These are phyloP conservation scores for Drosophila stalkeri DNA, from an alignment of 2,888 invertebrate genomes.

Conservation along the genomic window DNA sequence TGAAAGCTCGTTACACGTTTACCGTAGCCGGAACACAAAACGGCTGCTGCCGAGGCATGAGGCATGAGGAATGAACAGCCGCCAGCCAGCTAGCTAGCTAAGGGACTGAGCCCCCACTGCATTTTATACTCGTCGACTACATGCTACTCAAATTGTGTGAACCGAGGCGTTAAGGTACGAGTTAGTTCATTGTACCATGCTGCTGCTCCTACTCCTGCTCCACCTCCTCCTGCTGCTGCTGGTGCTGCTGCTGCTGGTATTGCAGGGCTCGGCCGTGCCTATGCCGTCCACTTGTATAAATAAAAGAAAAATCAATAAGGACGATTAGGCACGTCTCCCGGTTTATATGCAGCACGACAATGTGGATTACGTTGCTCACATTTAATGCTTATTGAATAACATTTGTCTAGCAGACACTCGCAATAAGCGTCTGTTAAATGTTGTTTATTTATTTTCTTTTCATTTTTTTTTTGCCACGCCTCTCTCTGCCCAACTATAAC, in stretches of 20 bases:
- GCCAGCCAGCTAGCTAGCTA: too few relatives aligned
- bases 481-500: slow-evolving; percentile 31
- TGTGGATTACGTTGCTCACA: slow-evolving; percentile 21
- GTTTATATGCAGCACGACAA: slow-evolving; percentile 65
- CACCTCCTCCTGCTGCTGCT: slow-evolving; percentile 28
- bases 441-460: slow-evolving; percentile 11
- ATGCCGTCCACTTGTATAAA: slow-evolving; percentile 62
- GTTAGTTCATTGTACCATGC: slow-evolving; percentile 79
- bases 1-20: slow-evolving; percentile 76
- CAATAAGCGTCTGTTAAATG: slow-evolving; percentile 2
- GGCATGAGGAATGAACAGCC: slow-evolving; percentile 1
- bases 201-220: slow-evolving; percentile 50
- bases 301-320: slow-evolving; percentile 78
- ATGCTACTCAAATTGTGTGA: slow-evolving; percentile 79
- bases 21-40: slow-evolving; percentile 67
- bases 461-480: background rate
- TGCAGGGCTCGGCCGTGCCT: slow-evolving; percentile 1
- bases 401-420: slow-evolving; percentile 19
- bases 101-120: slow-evolving; percentile 51
- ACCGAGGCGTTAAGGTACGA: slow-evolving; percentile 81
- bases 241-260: slow-evolving; percentile 32
- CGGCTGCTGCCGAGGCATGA: slow-evolving; percentile 37
- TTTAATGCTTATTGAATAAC: slow-evolving; percentile 23
- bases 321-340: slow-evolving; percentile 81
- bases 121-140: slow-evolving; percentile 76